These are phyloP conservation scores for Pseudomyrmex concolor DNA, from an alignment of 1,140 invertebrate species.

Conservation along the genomic window DNA sequence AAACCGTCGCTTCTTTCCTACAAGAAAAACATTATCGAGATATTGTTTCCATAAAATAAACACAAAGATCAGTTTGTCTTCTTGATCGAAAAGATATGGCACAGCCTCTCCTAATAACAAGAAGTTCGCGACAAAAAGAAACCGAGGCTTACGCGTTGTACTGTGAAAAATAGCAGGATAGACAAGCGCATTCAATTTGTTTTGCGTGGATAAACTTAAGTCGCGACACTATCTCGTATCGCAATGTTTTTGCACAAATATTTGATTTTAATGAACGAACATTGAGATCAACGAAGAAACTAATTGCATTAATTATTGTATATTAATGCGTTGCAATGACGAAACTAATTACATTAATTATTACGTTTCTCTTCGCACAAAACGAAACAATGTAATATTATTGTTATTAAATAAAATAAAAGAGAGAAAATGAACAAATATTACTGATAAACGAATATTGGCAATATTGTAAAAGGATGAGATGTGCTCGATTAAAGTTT, in stretches of 20 bases:
- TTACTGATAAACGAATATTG: too few relatives aligned
- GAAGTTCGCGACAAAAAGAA: conserved; percentile 8
- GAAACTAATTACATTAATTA: too few relatives aligned
- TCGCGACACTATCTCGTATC: background rate
- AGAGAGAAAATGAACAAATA: too few relatives aligned
- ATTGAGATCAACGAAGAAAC: background rate
- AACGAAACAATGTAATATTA: too few relatives aligned
- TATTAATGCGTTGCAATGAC: too few relatives aligned
- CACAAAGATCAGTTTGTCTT: conserved; percentile 49
- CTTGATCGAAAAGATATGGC: conserved; percentile 58
- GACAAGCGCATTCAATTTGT: background rate
- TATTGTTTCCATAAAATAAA: conserved; percentile 50
- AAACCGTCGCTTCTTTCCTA: background rate
- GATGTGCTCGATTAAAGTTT: too few relatives aligned
- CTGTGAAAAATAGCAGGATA: conserved; percentile 5
- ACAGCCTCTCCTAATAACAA: conserved; percentile 15
- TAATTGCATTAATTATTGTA: background rate
- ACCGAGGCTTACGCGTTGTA: conserved; percentile 31
- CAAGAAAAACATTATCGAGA: conserved; percentile 48
- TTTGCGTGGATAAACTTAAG: background rate
- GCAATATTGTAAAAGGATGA: too few relatives aligned
- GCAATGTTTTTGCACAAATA: background rate
- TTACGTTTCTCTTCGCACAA: too few relatives aligned
- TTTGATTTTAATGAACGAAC: background rate
- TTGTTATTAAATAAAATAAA: too few relatives aligned